Percentiles rank a stretch among this genome's conserved stretches.
phyloP scores from a whole-genome alignment of 2,113 vertebrate genomes.

The Nanorana parkeri region DNA sequence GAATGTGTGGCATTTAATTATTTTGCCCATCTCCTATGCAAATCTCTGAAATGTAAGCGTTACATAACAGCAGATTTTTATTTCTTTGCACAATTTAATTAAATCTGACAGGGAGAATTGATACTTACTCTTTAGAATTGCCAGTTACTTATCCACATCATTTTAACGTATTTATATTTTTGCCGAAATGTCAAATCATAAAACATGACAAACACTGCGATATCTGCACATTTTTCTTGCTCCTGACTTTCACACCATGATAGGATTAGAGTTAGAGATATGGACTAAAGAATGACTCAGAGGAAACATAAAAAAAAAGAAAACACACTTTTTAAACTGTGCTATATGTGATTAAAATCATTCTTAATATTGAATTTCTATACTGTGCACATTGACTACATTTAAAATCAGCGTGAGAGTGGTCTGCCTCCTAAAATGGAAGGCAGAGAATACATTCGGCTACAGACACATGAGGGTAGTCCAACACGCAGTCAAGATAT shows the following conservation, averaged over 20 bases:
- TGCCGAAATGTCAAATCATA: conserved; percentile 43
- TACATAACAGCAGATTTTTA: conserved; percentile 55
- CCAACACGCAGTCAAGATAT: too few relatives aligned
- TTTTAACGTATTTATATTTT: conserved; percentile 55
- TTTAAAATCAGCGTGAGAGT: too few relatives aligned
- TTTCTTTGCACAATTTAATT: conserved; percentile 56
- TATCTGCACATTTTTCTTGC: conserved; percentile 1
- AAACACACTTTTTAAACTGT: too few relatives aligned
- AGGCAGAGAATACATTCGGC: too few relatives aligned
- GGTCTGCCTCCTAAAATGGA: too few relatives aligned
- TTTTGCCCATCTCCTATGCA: conserved; percentile 68
- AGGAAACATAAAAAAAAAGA: too few relatives aligned
- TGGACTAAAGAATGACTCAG: not conserved
- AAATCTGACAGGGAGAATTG: conserved; percentile 54
- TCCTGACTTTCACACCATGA: conserved; percentile 18
- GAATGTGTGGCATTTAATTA: conserved; percentile 69
- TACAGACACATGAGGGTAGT: too few relatives aligned
- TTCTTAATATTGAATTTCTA: too few relatives aligned
- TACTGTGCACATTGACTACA: too few relatives aligned
- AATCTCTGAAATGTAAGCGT: conserved; percentile 65
- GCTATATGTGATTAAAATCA: too few relatives aligned
- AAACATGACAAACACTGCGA: conserved; percentile 45
- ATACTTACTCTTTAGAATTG: conserved; percentile 56
- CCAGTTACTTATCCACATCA: conserved; percentile 52
- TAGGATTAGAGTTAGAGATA: not conserved